Percentiles rank a stretch among this genome's conserved stretches.
Conservation (phyloP, 2,888 invertebrate genomes). For the Drosophila eohydei region DNA sequence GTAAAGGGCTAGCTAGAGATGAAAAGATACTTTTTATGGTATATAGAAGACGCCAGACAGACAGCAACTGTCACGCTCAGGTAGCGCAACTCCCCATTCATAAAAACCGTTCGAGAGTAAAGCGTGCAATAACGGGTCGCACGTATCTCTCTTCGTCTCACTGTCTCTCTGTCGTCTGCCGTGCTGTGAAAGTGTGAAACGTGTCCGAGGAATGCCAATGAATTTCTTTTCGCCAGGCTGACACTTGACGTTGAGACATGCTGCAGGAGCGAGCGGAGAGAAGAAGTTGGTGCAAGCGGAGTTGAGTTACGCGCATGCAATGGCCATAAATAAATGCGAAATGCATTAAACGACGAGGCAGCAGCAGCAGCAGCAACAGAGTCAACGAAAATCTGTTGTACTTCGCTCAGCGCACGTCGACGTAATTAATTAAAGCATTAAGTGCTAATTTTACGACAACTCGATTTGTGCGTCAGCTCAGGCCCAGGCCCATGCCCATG, state of each 20-base stretch:
- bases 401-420: constrained; percentile 69
- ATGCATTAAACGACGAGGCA: constrained; percentile 73
- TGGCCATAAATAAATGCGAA: constrained; percentile 79
- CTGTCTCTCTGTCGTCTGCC: constrained; percentile 4
- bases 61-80: constrained; percentile 32
- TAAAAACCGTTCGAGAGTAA: constrained; percentile 47
- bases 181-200: constrained; percentile 75
- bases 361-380: constrained; percentile 35
- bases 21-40: constrained; percentile 36
- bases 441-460: constrained; percentile 81
- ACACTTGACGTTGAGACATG: constrained; percentile 75
- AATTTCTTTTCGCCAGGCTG: constrained; percentile 64
- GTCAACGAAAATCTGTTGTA: constrained; percentile 35
- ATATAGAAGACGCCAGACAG: constrained; percentile 12
- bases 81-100: constrained; percentile 61
- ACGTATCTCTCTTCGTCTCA: constrained; percentile 32
- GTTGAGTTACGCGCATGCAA: constrained; percentile 77
- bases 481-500: constrained; percentile 13
- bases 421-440: constrained; percentile 81
- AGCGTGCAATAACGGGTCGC: constrained; percentile 22
- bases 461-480: constrained; percentile 76
- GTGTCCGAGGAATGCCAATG: constrained; percentile 76
- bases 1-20: constrained; percentile 23
- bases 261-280: not conserved
- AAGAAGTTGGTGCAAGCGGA: constrained; percentile 29